A percentile compares a stretch with the other conserved stretches of the same genome.
Conservation (phyloP, 2,797 vertebrate species). For the Scarus forsteni region DNA sequence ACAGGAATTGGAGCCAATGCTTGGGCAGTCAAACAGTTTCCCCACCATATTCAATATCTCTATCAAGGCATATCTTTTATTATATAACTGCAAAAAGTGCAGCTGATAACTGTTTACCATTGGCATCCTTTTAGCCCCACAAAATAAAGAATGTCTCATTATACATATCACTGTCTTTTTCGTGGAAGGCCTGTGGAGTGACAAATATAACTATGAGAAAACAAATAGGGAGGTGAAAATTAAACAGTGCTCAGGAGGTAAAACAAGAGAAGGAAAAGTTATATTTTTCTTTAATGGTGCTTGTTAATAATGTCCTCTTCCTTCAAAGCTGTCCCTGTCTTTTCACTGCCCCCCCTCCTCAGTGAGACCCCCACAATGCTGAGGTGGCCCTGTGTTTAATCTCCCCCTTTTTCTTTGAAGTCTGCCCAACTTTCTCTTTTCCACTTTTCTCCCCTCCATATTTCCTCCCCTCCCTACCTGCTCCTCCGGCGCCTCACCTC, state of each 20-base stretch:
- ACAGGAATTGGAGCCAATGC: too few relatives aligned
- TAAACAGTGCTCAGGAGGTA: slow-evolving; percentile 2
- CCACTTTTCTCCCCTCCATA: neutral
- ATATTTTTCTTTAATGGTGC: neutral
- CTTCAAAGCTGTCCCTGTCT: neutral
- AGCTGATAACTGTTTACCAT: slow-evolving; percentile 11
- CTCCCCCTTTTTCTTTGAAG: slow-evolving; percentile 52
- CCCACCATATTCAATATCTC: neutral
- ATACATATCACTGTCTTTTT: neutral
- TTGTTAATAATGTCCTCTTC: neutral
- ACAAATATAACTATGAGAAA: neutral
- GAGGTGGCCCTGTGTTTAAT: slow-evolving; percentile 40
- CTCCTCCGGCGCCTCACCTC: slow-evolving; percentile 7
- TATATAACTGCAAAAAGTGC: neutral
- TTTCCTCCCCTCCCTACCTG: slow-evolving; percentile 6
- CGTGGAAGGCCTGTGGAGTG: neutral
- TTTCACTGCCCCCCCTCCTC: neutral
- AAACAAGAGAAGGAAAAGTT: neutral
- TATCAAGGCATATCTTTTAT: slow-evolving; percentile 2
- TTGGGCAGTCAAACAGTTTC: neutral
- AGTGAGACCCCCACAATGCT: slow-evolving; percentile 7
- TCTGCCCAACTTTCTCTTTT: slow-evolving; percentile 36
- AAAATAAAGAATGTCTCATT: slow-evolving; percentile 11
- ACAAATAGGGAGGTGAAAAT: slow-evolving; percentile 16
- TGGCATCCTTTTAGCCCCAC: slow-evolving; percentile 3